Percentiles rank a stretch among this genome's conserved stretches.
Evolutionary conservation across 2,888 invertebrate species (phyloP).

Genomic region (Parapristionchus giblindavisi): DNA sequence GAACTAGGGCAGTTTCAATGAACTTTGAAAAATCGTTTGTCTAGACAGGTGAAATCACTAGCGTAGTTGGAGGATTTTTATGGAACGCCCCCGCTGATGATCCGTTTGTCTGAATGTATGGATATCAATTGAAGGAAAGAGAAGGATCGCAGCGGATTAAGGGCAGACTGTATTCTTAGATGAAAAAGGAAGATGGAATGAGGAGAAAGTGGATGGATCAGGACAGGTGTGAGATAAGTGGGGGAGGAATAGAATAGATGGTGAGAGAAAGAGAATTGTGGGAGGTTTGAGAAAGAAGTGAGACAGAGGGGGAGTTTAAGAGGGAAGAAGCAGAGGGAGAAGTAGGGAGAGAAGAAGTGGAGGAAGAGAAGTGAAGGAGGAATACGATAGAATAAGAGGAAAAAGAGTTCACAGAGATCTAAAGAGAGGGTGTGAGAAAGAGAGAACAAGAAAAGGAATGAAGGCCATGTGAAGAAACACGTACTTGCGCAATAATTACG

Average conservation of each 20-base stretch:
- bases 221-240: not conserved
- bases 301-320: not conserved
- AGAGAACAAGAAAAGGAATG: not conserved
- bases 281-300: not conserved
- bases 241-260: not conserved
- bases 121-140: too few species aligned
- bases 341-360: not conserved
- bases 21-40: too few species aligned
- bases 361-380: conserved; percentile 18
- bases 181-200: too few species aligned
- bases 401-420: not conserved
- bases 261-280: not conserved
- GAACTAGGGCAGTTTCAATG: too few species aligned
- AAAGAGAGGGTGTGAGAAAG: conserved; percentile 14
- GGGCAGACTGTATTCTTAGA: too few species aligned
- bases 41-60: too few species aligned
- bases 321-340: conserved; percentile 16
- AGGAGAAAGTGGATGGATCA: too few species aligned
- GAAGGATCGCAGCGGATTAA: too few species aligned
- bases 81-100: too few species aligned
- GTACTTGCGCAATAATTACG: not conserved
- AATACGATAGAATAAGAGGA: not conserved
- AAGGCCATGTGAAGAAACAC: not conserved
- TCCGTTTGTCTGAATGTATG: too few species aligned
- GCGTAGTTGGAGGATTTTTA: too few species aligned